These are phyloP conservation scores for Drosophila willistoni DNA, from an alignment of 1,140 invertebrate species.

Conservation along the genomic window DNA sequence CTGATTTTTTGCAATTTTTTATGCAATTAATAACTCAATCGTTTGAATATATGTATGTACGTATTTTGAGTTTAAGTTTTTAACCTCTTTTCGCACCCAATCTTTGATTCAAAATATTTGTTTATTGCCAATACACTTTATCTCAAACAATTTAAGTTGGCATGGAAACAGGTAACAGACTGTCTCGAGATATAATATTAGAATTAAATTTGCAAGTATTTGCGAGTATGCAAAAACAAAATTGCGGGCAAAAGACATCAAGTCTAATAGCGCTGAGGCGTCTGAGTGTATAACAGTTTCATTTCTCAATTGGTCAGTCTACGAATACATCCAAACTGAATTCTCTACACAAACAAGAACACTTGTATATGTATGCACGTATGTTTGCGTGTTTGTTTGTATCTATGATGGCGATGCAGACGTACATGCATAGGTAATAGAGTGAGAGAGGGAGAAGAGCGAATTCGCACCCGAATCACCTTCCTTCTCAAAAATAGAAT, in stretches of 20 bases:
- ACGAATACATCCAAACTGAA: not conserved
- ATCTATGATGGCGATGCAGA: not conserved
- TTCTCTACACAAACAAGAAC: not conserved
- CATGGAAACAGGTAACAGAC: not conserved
- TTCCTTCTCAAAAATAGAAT: not conserved
- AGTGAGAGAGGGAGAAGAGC: not conserved
- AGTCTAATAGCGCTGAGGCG: not conserved
- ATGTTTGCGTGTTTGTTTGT: not conserved
- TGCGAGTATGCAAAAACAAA: not conserved
- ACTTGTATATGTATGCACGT: not conserved
- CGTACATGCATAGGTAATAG: not conserved
- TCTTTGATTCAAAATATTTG: not conserved
- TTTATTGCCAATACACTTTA: not conserved
- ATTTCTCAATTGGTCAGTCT: not conserved
- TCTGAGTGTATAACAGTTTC: not conserved
- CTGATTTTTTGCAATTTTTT: not conserved
- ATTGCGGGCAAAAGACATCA: not conserved
- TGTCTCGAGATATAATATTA: not conserved
- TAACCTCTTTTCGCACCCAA: not conserved
- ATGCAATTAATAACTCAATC: too few species aligned
- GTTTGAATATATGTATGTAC: too few species aligned
- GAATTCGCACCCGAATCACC: not conserved
- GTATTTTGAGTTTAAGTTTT: too few species aligned
- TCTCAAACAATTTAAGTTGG: not conserved
- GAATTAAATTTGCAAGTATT: constrained; percentile 1